phyloP scores from a whole-genome alignment of 2,797 vertebrate genomes.

The Diplodus sargus region DNA sequence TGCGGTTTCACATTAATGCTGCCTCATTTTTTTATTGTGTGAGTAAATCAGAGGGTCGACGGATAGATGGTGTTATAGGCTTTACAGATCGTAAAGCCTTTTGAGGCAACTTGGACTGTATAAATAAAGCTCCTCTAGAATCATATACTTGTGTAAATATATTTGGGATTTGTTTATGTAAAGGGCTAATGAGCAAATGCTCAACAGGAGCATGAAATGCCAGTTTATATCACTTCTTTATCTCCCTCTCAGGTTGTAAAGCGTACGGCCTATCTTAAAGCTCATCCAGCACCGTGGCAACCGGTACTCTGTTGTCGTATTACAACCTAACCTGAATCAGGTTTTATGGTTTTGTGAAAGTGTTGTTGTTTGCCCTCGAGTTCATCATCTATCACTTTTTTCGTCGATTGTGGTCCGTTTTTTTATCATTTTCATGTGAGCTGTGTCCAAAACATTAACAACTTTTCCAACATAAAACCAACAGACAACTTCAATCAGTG shows the following conservation, averaged over 20 bases:
- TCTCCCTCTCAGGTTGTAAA: conserved; percentile 21
- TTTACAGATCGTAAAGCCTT: background rate
- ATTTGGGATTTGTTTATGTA: background rate
- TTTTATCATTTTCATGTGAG: background rate
- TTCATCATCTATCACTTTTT: background rate
- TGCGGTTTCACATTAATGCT: background rate
- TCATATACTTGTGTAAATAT: background rate
- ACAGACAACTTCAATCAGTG: conserved; percentile 7
- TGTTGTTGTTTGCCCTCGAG: background rate
- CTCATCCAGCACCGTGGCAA: background rate
- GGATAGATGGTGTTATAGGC: background rate
- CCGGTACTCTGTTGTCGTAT: background rate
- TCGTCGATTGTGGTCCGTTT: background rate
- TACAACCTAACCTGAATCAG: background rate
- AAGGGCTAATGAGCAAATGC: background rate
- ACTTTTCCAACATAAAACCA: background rate
- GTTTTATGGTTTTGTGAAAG: background rate
- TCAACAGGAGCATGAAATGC: conserved; percentile 5
- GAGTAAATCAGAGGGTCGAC: background rate
- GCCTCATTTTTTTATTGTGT: background rate
- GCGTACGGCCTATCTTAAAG: background rate
- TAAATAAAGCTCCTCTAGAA: background rate
- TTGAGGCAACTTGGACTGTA: background rate
- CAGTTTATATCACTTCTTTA: conserved; percentile 20
- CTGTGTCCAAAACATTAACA: background rate